Percentiles rank a stretch among this genome's conserved stretches.
phyloP scores from a whole-genome alignment of 2,797 vertebrate genomes.

The Catharus ustulatus region DNA sequence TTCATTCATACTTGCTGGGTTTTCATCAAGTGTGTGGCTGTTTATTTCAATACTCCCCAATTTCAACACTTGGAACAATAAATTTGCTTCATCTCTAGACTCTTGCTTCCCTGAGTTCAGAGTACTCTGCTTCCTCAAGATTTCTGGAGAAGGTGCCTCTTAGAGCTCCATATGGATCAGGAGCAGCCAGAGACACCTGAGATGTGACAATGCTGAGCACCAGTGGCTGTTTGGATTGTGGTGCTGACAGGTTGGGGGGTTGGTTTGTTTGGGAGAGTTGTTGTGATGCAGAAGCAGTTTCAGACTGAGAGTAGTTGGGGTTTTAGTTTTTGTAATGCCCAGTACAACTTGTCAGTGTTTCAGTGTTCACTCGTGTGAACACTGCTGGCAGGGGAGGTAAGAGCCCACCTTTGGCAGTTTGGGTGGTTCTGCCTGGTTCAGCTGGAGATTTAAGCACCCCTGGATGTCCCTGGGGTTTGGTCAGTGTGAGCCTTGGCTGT shows the following conservation, averaged over 20 bases:
- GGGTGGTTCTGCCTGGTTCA: background rate
- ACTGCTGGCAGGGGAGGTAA: background rate
- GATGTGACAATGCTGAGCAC: background rate
- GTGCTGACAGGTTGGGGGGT: background rate
- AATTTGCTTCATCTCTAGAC: slow-evolving; percentile 59
- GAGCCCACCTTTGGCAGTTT: background rate
- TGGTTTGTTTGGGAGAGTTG: background rate
- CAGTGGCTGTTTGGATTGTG: background rate
- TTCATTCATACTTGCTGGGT: slow-evolving; percentile 23
- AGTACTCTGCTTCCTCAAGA: background rate
- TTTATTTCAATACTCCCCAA: slow-evolving; percentile 35
- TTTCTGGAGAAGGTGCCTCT: background rate
- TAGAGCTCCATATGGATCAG: background rate
- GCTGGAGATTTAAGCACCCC: background rate
- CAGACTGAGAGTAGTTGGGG: background rate
- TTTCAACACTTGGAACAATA: slow-evolving; percentile 66
- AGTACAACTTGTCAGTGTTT: accelerated
- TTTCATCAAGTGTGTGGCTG: slow-evolving; percentile 54
- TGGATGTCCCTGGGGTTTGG: background rate
- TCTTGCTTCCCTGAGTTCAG: background rate
- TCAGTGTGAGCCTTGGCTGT: background rate
- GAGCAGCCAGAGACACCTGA: background rate
- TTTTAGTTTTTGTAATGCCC: background rate
- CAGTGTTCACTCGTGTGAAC: background rate
- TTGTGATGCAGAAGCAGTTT: background rate